Evolutionary conservation across 2,888 invertebrate species (phyloP).

Genomic region (Hyalella azteca): DNA sequence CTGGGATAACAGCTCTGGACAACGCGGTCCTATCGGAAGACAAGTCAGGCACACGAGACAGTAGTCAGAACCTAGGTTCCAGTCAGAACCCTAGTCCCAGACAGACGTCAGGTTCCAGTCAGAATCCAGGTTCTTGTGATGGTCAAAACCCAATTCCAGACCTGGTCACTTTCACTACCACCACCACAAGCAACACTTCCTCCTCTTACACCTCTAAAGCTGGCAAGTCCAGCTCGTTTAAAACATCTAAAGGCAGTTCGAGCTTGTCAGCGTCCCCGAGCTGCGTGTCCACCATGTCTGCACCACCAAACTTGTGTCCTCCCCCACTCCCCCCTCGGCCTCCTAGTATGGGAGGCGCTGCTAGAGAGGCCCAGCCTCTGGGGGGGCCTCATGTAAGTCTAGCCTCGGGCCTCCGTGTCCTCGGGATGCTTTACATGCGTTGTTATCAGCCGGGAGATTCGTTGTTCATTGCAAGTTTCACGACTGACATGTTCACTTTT

Average conservation of each 20-base stretch:
- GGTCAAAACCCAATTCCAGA: too few species aligned
- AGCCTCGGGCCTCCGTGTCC: neutral
- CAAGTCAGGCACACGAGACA: too few species aligned
- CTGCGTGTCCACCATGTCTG: constrained; percentile 37
- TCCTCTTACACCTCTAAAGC: constrained; percentile 8
- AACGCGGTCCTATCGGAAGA: too few species aligned
- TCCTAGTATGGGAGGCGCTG: constrained; percentile 9
- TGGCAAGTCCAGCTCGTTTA: constrained; percentile 20
- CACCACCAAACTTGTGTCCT: constrained; percentile 39
- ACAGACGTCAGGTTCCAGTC: too few species aligned
- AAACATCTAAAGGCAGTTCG: constrained; percentile 25
- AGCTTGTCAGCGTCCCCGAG: constrained; percentile 27
- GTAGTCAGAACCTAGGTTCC: too few species aligned
- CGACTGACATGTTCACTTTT: neutral
- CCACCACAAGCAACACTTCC: too few species aligned
- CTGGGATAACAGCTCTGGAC: too few species aligned
- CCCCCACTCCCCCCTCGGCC: constrained; percentile 39
- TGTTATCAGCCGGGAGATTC: neutral
- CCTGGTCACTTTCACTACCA: too few species aligned
- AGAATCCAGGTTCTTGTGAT: too few species aligned
- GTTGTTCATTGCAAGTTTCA: neutral
- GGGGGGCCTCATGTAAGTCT: constrained; percentile 9
- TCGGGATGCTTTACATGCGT: neutral
- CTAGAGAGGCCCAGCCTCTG: neutral
- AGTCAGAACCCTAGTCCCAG: too few species aligned